Conservation (phyloP, 2,888 invertebrate genomes). For the Trichogramma evanescens region DNA sequence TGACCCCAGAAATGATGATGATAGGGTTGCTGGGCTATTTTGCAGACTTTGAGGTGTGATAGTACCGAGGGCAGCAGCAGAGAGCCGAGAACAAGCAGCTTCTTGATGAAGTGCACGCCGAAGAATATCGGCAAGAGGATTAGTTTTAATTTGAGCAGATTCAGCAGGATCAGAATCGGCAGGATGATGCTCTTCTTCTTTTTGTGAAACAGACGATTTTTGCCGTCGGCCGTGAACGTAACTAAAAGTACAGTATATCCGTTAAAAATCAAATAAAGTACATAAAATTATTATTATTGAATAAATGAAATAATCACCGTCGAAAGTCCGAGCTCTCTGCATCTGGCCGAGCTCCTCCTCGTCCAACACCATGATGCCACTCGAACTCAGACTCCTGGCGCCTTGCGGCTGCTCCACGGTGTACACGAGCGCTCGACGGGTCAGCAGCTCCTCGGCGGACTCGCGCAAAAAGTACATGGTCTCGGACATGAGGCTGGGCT, state of each 20-base stretch:
- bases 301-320: neutral
- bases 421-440: conserved; percentile 41
- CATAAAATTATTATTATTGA: too few relatives aligned
- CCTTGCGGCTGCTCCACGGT: conserved; percentile 34
- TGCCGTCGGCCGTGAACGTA: too few relatives aligned
- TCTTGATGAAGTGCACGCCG: conserved; percentile 61
- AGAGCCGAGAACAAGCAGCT: conserved; percentile 56
- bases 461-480: conserved; percentile 37
- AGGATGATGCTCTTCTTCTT: conserved; percentile 73
- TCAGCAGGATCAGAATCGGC: conserved; percentile 41
- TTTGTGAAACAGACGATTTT: conserved; percentile 43
- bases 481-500: conserved; percentile 31
- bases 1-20: conserved; percentile 36
- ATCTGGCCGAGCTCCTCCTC: conserved; percentile 37
- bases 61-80: conserved; percentile 56
- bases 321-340: conserved; percentile 25
- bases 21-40: conserved; percentile 30
- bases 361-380: conserved; percentile 33
- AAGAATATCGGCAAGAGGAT: conserved; percentile 57
- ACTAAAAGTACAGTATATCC: too few relatives aligned
- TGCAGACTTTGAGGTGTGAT: conserved; percentile 47
- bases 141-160: conserved; percentile 50
- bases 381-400: conserved; percentile 31
- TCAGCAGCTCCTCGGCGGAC: conserved; percentile 38
- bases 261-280: too few relatives aligned